A percentile compares a stretch with the other conserved stretches of the same genome.
phyloP scores from a whole-genome alignment of 2,888 invertebrate genomes.

The Eubasilissa splendida region DNA sequence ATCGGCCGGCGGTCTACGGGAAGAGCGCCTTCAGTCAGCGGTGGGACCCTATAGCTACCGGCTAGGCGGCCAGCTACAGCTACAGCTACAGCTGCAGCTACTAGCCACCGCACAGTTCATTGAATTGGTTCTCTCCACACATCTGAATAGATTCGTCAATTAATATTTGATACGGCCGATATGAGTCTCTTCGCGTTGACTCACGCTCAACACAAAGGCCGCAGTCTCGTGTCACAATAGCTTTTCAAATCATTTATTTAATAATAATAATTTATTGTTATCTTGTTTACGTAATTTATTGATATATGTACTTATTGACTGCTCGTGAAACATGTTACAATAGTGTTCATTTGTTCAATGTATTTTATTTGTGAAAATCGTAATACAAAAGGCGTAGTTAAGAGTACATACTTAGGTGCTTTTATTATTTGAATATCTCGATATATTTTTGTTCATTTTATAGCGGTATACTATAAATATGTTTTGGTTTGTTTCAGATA shows the following conservation, averaged over 20 bases:
- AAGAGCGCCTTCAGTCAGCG: background rate
- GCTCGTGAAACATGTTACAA: background rate
- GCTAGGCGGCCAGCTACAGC: background rate
- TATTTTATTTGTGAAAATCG: too few relatives aligned
- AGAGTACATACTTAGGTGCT: too few relatives aligned
- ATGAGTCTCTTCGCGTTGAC: conserved; percentile 20
- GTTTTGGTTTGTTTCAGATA: conserved; percentile 74
- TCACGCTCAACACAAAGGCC: conserved; percentile 12
- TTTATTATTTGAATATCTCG: too few relatives aligned
- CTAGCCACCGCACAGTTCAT: background rate
- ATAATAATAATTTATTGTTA: conserved; percentile 3
- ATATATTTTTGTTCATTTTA: too few relatives aligned
- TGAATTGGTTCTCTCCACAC: conserved; percentile 19
- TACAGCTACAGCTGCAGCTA: background rate
- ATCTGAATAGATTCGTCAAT: conserved; percentile 26
- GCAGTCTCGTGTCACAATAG: conserved; percentile 16
- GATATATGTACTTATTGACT: background rate
- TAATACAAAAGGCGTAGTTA: too few relatives aligned
- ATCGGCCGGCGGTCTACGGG: background rate
- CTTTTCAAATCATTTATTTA: background rate
- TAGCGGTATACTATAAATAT: too few relatives aligned
- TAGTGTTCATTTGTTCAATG: too few relatives aligned
- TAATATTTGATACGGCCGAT: conserved; percentile 24
- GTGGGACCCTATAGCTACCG: conserved; percentile 8
- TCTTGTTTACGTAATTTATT: background rate